Evolutionary conservation across 1,140 invertebrate species (phyloP).

Genomic region (Drosophila santomea): DNA sequence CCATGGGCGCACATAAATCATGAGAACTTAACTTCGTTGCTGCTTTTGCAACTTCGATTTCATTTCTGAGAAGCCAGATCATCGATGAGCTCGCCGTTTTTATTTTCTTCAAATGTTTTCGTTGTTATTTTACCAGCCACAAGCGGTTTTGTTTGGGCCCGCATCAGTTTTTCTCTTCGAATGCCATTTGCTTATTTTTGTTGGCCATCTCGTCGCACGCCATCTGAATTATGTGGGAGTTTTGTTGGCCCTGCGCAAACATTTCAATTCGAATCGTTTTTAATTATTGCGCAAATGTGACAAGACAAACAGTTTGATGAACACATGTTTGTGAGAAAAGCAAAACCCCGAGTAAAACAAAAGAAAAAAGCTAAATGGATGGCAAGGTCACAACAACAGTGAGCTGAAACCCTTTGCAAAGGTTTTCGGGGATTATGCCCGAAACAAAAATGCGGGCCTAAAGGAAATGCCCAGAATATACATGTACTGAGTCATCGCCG

Average conservation of each 20-base stretch:
- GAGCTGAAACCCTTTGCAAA: slow-evolving; percentile 31
- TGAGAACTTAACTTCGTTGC: slow-evolving; percentile 40
- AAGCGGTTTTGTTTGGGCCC: slow-evolving; percentile 32
- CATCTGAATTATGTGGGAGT: slow-evolving; percentile 63
- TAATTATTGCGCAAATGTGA: slow-evolving; percentile 65
- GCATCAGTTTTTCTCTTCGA: slow-evolving; percentile 25
- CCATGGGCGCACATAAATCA: slow-evolving; percentile 46
- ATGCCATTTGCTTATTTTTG: slow-evolving; percentile 14
- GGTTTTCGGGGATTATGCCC: slow-evolving; percentile 28
- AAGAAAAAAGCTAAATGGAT: slow-evolving; percentile 33
- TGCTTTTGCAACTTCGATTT: slow-evolving; percentile 37
- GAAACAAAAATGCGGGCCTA: slow-evolving; percentile 40
- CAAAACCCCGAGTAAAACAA: slow-evolving; percentile 20
- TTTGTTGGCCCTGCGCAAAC: slow-evolving; percentile 48
- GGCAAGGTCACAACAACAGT: slow-evolving; percentile 39
- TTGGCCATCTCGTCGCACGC: slow-evolving; percentile 36
- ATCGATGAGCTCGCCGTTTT: slow-evolving; percentile 34
- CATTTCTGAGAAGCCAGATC: slow-evolving; percentile 42
- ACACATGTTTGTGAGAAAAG: slow-evolving; percentile 38
- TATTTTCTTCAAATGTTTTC: slow-evolving; percentile 31
- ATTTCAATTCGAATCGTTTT: slow-evolving; percentile 51
- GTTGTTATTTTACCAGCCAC: slow-evolving; percentile 10
- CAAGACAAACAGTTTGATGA: slow-evolving; percentile 47
- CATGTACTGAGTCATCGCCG: slow-evolving; percentile 41
- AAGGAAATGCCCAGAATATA: slow-evolving; percentile 68